Percentiles rank a stretch among this genome's conserved stretches.
phyloP scores from a whole-genome alignment of 2,797 vertebrate species.

The Pipistrellus nathusii region DNA sequence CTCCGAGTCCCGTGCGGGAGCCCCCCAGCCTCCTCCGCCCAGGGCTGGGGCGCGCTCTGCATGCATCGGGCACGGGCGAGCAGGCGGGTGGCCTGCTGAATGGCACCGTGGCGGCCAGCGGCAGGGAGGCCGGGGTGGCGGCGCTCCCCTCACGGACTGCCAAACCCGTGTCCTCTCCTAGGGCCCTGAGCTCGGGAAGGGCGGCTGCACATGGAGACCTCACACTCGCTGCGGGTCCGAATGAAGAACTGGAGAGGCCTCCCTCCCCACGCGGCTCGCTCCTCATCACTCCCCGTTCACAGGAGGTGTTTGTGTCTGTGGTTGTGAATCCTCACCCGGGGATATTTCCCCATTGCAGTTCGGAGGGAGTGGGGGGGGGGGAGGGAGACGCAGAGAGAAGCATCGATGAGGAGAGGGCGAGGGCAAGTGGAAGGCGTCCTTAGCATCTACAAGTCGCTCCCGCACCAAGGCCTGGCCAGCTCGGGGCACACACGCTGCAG shows the following conservation, averaged over 20 bases:
- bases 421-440: too few relatives aligned
- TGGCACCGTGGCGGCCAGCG: background rate
- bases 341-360: too few relatives aligned
- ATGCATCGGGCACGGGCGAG: conserved; percentile 24
- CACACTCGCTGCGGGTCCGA: conserved; percentile 73
- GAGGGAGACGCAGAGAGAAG: too few relatives aligned
- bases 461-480: too few relatives aligned
- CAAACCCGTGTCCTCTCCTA: background rate
- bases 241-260: conserved; percentile 68
- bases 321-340: too few relatives aligned
- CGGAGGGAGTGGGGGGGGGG: too few relatives aligned
- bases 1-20: background rate
- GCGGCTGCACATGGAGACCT: conserved; percentile 43
- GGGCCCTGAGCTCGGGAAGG: conserved; percentile 36
- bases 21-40: background rate
- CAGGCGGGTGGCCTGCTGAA: background rate
- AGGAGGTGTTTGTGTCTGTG: conserved; percentile 68
- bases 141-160: background rate
- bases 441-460: too few relatives aligned
- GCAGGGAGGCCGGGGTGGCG: conserved; percentile 8
- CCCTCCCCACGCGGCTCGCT: background rate
- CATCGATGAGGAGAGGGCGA: too few relatives aligned
- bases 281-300: conserved; percentile 79
- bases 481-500: too few relatives aligned
- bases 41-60: background rate